phyloP scores from a whole-genome alignment of 2,113 vertebrate genomes.

The Tragelaphus buxtoni region DNA sequence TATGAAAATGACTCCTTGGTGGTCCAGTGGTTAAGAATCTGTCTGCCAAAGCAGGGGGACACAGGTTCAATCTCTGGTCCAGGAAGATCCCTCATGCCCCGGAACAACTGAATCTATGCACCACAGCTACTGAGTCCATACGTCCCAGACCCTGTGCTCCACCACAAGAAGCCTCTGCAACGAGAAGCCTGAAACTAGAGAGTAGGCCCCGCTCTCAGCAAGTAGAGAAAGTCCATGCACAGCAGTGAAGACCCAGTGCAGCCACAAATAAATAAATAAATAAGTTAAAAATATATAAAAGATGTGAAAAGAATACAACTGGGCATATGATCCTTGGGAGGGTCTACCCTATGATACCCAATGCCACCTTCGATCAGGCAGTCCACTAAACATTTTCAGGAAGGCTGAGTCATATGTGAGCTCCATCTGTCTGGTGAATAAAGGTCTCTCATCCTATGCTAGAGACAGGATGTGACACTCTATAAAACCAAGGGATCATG shows the following conservation, averaged over 20 bases:
- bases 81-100: background rate
- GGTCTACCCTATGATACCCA: background rate
- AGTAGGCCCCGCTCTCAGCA: background rate
- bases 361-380: background rate
- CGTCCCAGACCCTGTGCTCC: background rate
- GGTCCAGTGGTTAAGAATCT: background rate
- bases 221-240: background rate
- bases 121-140: background rate
- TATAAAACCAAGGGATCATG: background rate
- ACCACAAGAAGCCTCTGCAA: background rate
- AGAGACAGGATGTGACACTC: background rate
- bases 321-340: background rate
- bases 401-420: background rate
- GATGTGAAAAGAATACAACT: background rate
- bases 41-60: background rate
- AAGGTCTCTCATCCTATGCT: background rate
- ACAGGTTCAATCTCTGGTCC: background rate
- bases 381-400: background rate
- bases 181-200: fast-evolving
- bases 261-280: background rate
- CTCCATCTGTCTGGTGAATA: background rate
- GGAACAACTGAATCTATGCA: background rate
- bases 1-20: background rate
- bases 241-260: background rate
- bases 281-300: background rate